phyloP scores from a whole-genome alignment of 1,140 invertebrate genomes.

The Ctenoplectra terminalis region DNA sequence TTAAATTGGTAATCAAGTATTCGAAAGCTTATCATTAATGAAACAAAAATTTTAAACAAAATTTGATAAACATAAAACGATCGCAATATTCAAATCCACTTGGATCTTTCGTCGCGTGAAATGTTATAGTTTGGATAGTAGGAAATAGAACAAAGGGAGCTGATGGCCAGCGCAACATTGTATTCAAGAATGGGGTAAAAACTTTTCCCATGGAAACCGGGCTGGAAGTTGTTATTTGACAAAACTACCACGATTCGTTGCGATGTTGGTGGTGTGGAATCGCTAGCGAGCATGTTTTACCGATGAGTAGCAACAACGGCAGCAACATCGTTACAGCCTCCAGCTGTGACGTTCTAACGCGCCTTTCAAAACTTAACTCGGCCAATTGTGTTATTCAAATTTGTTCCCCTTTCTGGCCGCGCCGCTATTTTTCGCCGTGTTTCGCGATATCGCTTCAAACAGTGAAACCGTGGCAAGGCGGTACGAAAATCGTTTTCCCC shows the following conservation, averaged over 20 bases:
- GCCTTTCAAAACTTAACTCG: slow-evolving; percentile 66
- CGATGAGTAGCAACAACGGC: slow-evolving; percentile 42
- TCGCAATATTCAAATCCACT: background rate
- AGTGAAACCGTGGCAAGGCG: slow-evolving; percentile 12
- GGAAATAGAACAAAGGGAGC: background rate
- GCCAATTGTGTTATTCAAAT: slow-evolving; percentile 73
- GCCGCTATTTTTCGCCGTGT: slow-evolving; percentile 45
- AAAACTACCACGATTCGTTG: slow-evolving; percentile 30
- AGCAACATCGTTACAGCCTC: background rate
- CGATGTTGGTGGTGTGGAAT: background rate
- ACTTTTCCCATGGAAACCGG: slow-evolving; percentile 64
- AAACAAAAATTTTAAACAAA: too few species aligned
- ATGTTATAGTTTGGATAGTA: background rate
- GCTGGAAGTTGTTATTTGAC: slow-evolving; percentile 63
- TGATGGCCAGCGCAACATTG: background rate
- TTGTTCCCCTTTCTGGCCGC: slow-evolving; percentile 22
- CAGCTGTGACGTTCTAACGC: slow-evolving; percentile 58
- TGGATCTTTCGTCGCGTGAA: background rate
- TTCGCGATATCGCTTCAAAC: slow-evolving; percentile 38
- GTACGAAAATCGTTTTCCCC: slow-evolving; percentile 12
- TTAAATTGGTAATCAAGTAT: too few species aligned
- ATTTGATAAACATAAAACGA: too few species aligned
- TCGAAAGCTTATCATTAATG: too few species aligned
- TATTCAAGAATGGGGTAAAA: slow-evolving; percentile 41
- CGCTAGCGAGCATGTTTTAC: slow-evolving; percentile 11